phyloP scores from a whole-genome alignment of 2,888 invertebrate species.

The Graphium colonna region DNA sequence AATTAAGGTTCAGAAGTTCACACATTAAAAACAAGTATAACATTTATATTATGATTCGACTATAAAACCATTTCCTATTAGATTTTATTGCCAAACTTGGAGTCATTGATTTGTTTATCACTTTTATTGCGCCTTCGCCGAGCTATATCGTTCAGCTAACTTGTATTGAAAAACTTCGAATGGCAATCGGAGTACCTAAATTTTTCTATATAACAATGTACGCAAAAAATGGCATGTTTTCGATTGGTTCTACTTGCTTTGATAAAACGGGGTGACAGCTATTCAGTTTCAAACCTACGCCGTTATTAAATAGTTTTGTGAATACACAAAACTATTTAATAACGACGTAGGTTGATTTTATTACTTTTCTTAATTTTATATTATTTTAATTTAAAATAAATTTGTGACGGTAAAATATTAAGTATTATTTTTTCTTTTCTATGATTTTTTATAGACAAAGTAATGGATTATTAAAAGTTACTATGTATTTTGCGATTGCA shows the following conservation, averaged over 20 bases:
- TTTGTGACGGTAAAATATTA: no score
- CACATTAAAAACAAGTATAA: no score
- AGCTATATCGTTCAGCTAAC: slow-evolving; percentile 27
- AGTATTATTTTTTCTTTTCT: no score
- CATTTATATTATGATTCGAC: not conserved
- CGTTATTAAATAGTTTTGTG: no score
- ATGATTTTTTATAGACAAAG: no score
- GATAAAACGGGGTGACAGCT: not conserved
- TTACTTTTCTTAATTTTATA: no score
- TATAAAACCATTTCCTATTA: slow-evolving; percentile 12
- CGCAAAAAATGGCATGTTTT: not conserved
- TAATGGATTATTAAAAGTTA: no score
- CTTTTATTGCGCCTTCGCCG: slow-evolving; percentile 9
- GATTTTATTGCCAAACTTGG: slow-evolving; percentile 18
- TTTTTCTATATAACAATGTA: slow-evolving; percentile 17
- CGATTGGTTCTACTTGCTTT: not conserved
- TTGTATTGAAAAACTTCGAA: slow-evolving; percentile 37
- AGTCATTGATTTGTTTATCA: slow-evolving; percentile 19
- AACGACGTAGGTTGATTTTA: not conserved
- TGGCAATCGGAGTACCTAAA: slow-evolving; percentile 27
- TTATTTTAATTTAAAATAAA: no score
- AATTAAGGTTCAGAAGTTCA: no score
- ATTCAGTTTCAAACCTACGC: not conserved
- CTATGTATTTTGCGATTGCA: no score
- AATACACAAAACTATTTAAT: no score